These are phyloP conservation scores for Catharus ustulatus DNA, from an alignment of 2,797 vertebrate genomes.

Conservation along the genomic window DNA sequence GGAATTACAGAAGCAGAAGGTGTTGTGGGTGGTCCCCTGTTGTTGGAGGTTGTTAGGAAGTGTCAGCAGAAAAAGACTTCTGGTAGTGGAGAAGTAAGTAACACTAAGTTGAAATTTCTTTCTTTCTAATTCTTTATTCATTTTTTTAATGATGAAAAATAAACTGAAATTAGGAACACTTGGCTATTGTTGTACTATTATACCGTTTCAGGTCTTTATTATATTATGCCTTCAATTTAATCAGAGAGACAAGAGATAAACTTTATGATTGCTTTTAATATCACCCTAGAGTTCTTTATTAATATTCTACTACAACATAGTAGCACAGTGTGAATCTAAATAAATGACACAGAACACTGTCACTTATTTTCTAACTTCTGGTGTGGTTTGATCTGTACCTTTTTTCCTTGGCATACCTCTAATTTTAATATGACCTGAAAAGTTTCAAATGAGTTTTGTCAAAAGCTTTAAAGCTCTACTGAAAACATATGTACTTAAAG, in stretches of 20 bases:
- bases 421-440: not conserved
- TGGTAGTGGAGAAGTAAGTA: slow-evolving; percentile 75
- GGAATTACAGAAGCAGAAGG: slow-evolving; percentile 82
- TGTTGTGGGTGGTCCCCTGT: slow-evolving; percentile 80
- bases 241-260: not conserved
- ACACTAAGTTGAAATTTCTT: not conserved
- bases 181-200: not conserved
- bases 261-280: not conserved
- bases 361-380: not conserved
- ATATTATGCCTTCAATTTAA: not conserved
- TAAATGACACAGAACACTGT: not conserved
- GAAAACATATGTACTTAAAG: not conserved
- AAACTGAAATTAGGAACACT: not conserved
- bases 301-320: not conserved
- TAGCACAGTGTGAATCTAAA: not conserved
- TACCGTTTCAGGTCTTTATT: not conserved
- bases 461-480: not conserved
- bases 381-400: not conserved
- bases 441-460: not conserved
- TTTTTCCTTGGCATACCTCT: not conserved
- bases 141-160: not conserved
- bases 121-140: not conserved
- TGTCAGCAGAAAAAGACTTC: slow-evolving; percentile 73
- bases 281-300: not conserved
- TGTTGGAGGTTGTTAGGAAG: slow-evolving; percentile 86